A percentile compares a stretch with the other conserved stretches of the same genome.
phyloP scores from a whole-genome alignment of 2,113 vertebrate genomes.

The Alexandromys fortis region DNA sequence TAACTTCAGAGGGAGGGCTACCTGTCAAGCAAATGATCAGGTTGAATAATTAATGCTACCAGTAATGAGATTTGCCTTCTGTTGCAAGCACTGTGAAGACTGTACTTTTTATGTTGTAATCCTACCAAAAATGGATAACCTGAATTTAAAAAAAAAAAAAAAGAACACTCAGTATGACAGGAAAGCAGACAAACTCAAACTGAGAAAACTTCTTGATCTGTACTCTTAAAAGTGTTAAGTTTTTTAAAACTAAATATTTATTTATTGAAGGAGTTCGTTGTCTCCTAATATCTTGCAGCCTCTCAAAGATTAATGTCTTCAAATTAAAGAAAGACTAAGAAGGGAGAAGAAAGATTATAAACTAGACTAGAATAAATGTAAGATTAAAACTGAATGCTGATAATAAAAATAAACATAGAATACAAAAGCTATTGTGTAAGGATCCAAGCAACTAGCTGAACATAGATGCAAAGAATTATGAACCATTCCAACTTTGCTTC shows the following conservation, averaged over 20 bases:
- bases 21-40: background rate
- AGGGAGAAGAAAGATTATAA: background rate
- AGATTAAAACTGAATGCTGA: background rate
- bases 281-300: background rate
- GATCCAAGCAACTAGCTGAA: background rate
- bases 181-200: background rate
- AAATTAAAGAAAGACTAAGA: background rate
- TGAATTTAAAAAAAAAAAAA: background rate
- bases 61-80: background rate
- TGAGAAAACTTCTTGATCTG: background rate
- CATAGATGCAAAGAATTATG: background rate
- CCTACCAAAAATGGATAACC: background rate
- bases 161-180: background rate
- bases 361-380: background rate
- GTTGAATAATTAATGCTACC: background rate
- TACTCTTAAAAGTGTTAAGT: background rate
- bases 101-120: background rate
- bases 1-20: background rate
- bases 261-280: background rate
- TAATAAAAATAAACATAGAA: background rate
- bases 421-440: background rate
- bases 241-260: background rate
- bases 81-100: background rate
- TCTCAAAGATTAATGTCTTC: background rate
- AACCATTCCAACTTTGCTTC: background rate